phyloP scores from a whole-genome alignment of 30 jellyfish, hydroid and myxozoan genomes.

The Phacellophora camtschatica region DNA sequence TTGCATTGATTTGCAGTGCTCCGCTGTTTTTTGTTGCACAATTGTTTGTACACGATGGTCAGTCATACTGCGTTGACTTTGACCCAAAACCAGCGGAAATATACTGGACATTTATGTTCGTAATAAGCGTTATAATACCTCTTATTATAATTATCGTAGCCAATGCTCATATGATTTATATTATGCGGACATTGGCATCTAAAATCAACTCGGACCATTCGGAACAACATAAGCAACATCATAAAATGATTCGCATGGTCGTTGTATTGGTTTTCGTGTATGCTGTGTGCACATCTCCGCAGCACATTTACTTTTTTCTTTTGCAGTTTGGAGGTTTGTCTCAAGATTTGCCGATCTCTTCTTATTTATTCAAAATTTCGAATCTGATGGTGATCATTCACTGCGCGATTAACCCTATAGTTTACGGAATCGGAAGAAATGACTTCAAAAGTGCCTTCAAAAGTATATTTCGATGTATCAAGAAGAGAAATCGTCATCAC shows the following conservation, averaged over 20 bases:
- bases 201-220: slow-evolving; percentile 21
- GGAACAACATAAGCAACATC: slow-evolving; percentile 61
- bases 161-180: slow-evolving; percentile 70
- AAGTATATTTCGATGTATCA: slow-evolving; percentile 26
- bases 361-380: slow-evolving; percentile 42
- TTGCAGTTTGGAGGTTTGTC: slow-evolving; percentile 48
- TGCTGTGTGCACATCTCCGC: slow-evolving; percentile 88
- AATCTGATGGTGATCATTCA: slow-evolving; percentile 81
- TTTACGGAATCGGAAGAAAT: slow-evolving; percentile 85
- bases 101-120: slow-evolving; percentile 84
- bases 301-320: slow-evolving; percentile 85
- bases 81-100: not conserved
- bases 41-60: not conserved
- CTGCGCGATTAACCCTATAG: slow-evolving; percentile 90
- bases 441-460: slow-evolving; percentile 86
- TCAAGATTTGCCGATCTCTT: not conserved
- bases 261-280: slow-evolving; percentile 83
- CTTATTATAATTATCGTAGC: slow-evolving; percentile 64
- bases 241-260: slow-evolving; percentile 92
- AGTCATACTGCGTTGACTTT: slow-evolving; percentile 66
- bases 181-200: slow-evolving; percentile 6
- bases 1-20: slow-evolving; percentile 58
- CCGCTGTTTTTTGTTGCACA: slow-evolving; percentile 71
- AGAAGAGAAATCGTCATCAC: not conserved
- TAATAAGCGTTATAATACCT: slow-evolving; percentile 61